phyloP scores from a whole-genome alignment of 2,113 vertebrate species.

The Conger conger region DNA sequence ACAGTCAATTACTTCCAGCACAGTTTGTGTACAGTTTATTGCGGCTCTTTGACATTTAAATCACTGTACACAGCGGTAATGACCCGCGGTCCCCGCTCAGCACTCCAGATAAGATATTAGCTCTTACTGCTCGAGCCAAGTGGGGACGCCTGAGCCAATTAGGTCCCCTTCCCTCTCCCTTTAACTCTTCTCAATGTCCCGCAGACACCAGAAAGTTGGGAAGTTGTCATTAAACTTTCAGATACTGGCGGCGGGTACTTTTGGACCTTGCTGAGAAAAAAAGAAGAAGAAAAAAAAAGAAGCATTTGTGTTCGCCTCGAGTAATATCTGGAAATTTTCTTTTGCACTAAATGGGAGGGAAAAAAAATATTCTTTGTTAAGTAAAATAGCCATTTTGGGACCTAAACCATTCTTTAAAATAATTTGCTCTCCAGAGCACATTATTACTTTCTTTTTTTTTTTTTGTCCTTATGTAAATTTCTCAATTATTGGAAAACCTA shows the following conservation, averaged over 20 bases:
- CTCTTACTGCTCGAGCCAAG: background rate
- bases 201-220: background rate
- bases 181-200: background rate
- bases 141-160: background rate
- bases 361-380: slow-evolving; percentile 29
- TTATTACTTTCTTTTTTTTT: slow-evolving; percentile 60
- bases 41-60: slow-evolving; percentile 35
- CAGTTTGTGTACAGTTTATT: slow-evolving; percentile 26
- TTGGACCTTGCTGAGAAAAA: background rate
- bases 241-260: background rate
- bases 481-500: slow-evolving; percentile 59
- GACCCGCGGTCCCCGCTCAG: slow-evolving; percentile 22
- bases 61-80: slow-evolving; percentile 43
- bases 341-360: background rate
- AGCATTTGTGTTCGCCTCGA: background rate
- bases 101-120: background rate
- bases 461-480: slow-evolving; percentile 64
- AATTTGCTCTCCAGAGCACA: slow-evolving; percentile 46
- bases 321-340: background rate
- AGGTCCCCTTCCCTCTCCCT: background rate
- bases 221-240: background rate
- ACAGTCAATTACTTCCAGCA: slow-evolving; percentile 15
- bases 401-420: slow-evolving; percentile 56
- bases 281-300: too few species aligned
- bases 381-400: slow-evolving; percentile 34